Base-by-base conservation (phyloP, 2,113 vertebrate species). In the Scalopus aquaticus region DNA sequence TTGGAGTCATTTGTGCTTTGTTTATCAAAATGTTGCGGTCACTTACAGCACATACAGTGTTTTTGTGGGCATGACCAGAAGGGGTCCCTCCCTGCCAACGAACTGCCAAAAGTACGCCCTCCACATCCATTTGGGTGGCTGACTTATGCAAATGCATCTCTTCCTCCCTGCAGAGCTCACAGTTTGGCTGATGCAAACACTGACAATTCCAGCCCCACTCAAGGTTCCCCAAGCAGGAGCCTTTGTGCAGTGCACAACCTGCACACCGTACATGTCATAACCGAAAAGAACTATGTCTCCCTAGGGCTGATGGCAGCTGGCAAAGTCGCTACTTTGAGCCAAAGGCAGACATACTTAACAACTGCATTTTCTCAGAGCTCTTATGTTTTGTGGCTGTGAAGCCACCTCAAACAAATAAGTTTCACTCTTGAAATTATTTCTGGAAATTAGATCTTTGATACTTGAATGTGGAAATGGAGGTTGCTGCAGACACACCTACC, bases 401-500 rank as follows among this genome's bases (percentile, higher is more conserved):
- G 35, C 32, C 17, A 51, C 1, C 3, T 7, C 65, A 46, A 1
- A 9, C 13, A 37, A 64, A 85, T 11, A 44, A 5, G 32, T 30
- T 20, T 35, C 22, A 16, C 19, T 74, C 35, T 56, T 42, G 30
- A 49, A 76, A 89, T 54, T 42, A 28, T 42, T 64, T 49, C 62
- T 39, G 64, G 79, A 83, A 44, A 56, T 39, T 26, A 44, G 70
- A 78, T 67, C 64, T 83, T 16, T 32, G 56, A 8, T 24, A 62
- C 39, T 77, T 3, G 20, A 60, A 10, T 7, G 2, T 49, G 32
- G 44, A 91, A 74, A 83, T 1, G 1, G 46, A 91, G 46, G 58
- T 56, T 24, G 22, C 30, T 1, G 4, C 17, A 19, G 42, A 32
- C 35, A 37, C 58, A 94, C 98, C 73, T 93, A 99, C 99, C 99